phyloP scores from a whole-genome alignment of 1,140 invertebrate genomes.

The Oppia nitens region DNA sequence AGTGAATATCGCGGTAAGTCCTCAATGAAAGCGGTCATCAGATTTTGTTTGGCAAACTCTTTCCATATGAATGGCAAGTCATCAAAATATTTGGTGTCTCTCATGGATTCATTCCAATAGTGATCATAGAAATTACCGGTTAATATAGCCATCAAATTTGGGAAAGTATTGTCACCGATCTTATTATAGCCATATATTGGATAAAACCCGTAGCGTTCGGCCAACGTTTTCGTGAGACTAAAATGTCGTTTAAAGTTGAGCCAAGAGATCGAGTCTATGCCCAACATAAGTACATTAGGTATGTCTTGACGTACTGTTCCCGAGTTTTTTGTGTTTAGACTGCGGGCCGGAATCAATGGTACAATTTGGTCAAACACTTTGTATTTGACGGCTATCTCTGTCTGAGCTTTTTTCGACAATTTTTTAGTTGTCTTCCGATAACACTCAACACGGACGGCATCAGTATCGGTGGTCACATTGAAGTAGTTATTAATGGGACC shows the following conservation, averaged over 20 bases:
- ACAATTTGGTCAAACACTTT: conserved; percentile 1
- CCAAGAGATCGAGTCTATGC: conserved; percentile 26
- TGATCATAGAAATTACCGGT: conserved; percentile 19
- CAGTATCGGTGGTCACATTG: background rate
- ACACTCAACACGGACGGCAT: background rate
- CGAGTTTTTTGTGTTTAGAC: background rate
- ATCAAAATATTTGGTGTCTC: conserved; percentile 26
- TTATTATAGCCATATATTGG: conserved; percentile 26
- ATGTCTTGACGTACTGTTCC: background rate
- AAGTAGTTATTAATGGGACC: background rate
- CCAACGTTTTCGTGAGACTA: conserved; percentile 15
- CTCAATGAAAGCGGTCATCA: conserved; percentile 34
- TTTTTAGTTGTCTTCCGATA: background rate
- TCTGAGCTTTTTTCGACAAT: background rate
- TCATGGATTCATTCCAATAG: conserved; percentile 12
- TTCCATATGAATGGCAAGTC: conserved; percentile 34
- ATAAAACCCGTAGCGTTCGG: conserved; percentile 16
- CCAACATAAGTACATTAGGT: conserved; percentile 23
- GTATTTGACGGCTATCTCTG: background rate
- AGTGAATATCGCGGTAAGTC: conserved; percentile 32
- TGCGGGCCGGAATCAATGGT: conserved; percentile 1
- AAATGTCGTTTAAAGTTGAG: conserved; percentile 25
- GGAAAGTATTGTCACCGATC: conserved; percentile 27
- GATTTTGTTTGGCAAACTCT: conserved; percentile 30
- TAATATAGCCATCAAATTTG: conserved; percentile 25